Percentiles rank a stretch among this genome's conserved stretches.
phyloP scores from a whole-genome alignment of 2,113 vertebrate species.

The Origma solitaria region DNA sequence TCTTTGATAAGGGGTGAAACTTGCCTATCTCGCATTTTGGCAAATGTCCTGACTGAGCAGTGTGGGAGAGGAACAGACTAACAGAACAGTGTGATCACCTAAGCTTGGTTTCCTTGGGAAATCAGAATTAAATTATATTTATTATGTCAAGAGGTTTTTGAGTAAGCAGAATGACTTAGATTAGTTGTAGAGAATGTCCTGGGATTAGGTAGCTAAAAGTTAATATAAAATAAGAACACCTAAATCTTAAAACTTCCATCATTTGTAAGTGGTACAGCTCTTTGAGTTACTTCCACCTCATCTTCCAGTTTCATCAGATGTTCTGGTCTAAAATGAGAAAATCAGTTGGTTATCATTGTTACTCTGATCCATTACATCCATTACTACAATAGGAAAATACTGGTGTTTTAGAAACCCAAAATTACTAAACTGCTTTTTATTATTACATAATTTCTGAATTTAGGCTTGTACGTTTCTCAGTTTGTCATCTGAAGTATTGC shows the following conservation, averaged over 20 bases:
- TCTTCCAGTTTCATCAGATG: background rate
- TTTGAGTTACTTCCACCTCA: background rate
- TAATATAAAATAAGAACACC: background rate
- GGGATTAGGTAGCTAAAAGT: background rate
- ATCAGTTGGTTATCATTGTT: background rate
- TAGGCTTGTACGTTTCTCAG: background rate
- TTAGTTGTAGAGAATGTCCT: background rate
- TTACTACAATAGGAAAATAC: background rate
- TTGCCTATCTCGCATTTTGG: fast-evolving
- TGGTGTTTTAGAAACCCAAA: background rate
- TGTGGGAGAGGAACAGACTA: background rate
- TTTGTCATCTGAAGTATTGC: background rate
- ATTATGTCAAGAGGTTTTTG: background rate
- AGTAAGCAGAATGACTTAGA: background rate
- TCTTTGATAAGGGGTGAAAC: background rate
- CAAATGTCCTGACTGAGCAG: background rate
- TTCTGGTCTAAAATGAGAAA: background rate
- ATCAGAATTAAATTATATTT: background rate
- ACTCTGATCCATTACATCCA: background rate
- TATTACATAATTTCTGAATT: background rate
- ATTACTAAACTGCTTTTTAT: background rate
- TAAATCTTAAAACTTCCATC: background rate
- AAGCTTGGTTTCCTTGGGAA: background rate
- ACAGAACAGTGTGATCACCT: background rate
- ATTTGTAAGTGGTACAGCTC: background rate